Conservation (phyloP, 2,113 vertebrate genomes). For the Erpornis zantholeuca region DNA sequence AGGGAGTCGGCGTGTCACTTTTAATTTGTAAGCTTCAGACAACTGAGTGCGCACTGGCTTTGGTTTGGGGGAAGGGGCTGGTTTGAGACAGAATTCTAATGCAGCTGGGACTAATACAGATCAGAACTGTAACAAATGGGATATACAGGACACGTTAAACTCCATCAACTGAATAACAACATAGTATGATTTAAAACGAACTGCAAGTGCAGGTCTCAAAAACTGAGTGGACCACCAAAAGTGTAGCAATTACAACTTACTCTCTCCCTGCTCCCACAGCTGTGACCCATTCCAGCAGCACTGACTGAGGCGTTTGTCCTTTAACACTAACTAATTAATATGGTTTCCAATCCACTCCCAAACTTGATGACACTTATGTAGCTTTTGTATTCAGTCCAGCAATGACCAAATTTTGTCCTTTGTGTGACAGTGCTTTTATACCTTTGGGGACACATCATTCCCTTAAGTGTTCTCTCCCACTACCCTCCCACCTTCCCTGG, state of each 20-base stretch:
- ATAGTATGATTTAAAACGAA: not conserved
- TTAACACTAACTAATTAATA: not conserved
- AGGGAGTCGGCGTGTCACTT: not conserved
- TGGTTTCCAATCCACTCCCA: not conserved
- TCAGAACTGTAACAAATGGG: conserved; percentile 13
- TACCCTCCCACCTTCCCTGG: not conserved
- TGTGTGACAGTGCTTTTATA: not conserved
- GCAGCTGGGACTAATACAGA: conserved; percentile 35
- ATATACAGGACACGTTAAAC: conserved; percentile 8
- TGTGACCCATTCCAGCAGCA: not conserved
- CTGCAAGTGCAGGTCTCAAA: not conserved
- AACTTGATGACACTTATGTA: not conserved
- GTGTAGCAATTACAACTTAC: not conserved
- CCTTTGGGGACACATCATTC: not conserved
- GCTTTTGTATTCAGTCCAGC: not conserved
- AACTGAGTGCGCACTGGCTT: not conserved
- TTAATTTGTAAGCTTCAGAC: conserved; percentile 17
- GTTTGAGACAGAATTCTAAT: conserved; percentile 4
- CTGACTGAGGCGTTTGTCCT: not conserved
- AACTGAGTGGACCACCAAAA: not conserved
- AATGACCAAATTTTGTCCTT: not conserved
- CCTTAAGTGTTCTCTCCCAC: not conserved
- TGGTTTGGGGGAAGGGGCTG: not conserved
- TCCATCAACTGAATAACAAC: not conserved
- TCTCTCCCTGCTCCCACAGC: not conserved